Conservation (phyloP, 2,888 invertebrate species). For the Lithosia quadra region DNA sequence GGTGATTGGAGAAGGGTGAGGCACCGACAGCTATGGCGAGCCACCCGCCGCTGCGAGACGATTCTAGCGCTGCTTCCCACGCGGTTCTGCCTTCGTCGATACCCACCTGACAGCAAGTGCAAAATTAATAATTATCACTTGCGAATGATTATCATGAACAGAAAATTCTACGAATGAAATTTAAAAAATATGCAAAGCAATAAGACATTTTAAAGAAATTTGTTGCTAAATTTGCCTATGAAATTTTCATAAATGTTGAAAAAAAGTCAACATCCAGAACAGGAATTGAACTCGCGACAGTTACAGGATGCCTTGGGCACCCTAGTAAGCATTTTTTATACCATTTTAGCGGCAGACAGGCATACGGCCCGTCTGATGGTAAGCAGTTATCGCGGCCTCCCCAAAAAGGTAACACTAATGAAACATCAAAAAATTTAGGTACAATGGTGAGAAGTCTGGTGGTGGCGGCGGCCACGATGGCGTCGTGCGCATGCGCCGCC, state of each 20-base stretch:
- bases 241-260: too few species aligned
- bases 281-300: too few species aligned
- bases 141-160: not conserved
- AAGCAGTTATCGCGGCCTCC: too few species aligned
- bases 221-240: too few species aligned
- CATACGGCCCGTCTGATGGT: too few species aligned
- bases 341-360: too few species aligned
- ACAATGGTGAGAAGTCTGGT: conserved; percentile 44
- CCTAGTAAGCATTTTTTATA: too few species aligned
- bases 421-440: not conserved
- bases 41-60: conserved; percentile 70
- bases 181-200: not conserved
- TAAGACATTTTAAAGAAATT: too few species aligned
- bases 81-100: conserved; percentile 64
- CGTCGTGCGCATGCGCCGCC: conserved; percentile 96
- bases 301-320: too few species aligned
- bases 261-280: too few species aligned
- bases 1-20: conserved; percentile 70
- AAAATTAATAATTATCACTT: not conserved
- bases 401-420: too few species aligned
- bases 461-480: conserved; percentile 85
- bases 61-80: conserved; percentile 66
- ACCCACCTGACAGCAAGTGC: conserved; percentile 63
- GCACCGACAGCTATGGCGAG: conserved; percentile 73
- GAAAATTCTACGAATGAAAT: not conserved